Conservation (phyloP, 2,797 vertebrate genomes). For the Staurois parvus region DNA sequence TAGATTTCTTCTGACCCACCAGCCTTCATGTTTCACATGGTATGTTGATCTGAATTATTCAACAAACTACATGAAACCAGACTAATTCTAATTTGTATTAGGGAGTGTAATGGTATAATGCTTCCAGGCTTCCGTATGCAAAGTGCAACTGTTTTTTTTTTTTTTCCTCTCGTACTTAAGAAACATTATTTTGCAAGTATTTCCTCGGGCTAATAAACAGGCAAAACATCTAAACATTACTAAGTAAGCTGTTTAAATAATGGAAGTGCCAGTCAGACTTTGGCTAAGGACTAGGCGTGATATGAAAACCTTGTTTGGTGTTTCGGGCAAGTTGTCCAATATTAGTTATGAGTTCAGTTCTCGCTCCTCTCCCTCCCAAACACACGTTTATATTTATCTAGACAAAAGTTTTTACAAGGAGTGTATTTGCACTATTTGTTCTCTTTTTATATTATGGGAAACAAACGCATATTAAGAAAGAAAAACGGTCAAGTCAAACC, state of each 20-base stretch:
- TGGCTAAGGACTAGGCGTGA: slow-evolving; percentile 2
- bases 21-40: slow-evolving; percentile 34
- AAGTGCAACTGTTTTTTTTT: slow-evolving; percentile 9
- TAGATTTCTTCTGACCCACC: slow-evolving; percentile 18
- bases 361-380: neutral
- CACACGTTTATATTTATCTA: slow-evolving; percentile 16
- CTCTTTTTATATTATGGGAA: too few species aligned
- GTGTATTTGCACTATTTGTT: too few species aligned
- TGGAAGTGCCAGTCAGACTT: slow-evolving; percentile 41
- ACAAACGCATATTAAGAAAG: too few species aligned
- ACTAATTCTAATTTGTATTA: slow-evolving; percentile 46
- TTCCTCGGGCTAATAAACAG: slow-evolving; percentile 55
- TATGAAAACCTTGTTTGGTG: slow-evolving; percentile 47
- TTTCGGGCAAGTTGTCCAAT: slow-evolving; percentile 24
- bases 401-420: too few species aligned
- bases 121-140: slow-evolving; percentile 28
- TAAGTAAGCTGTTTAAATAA: slow-evolving; percentile 47
- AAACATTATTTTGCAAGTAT: slow-evolving; percentile 47
- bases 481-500: too few species aligned
- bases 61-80: slow-evolving; percentile 36
- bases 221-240: slow-evolving; percentile 47
- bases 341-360: slow-evolving; percentile 23
- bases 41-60: slow-evolving; percentile 46
- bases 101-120: slow-evolving; percentile 27
- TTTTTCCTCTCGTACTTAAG: slow-evolving; percentile 3